Evolutionary conservation across 2,113 vertebrate species (phyloP).

Genomic region (Cinclus cinclus): DNA sequence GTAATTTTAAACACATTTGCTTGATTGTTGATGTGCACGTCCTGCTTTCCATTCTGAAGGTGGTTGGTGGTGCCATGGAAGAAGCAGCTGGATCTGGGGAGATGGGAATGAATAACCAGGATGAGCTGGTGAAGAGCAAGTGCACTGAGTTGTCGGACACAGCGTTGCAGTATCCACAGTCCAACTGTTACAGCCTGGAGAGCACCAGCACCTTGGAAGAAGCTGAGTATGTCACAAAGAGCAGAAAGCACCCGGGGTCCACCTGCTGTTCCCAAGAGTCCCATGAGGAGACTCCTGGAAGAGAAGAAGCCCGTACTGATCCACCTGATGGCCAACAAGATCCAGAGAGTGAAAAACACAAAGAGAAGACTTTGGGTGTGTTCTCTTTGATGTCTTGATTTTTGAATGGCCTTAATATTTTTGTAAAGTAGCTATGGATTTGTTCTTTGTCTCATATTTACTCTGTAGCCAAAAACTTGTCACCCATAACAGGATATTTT

Average conservation of each 20-base stretch:
- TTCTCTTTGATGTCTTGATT: not conserved
- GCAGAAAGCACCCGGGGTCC: conserved; percentile 59
- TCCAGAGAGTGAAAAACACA: conserved; percentile 76
- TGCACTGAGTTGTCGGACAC: conserved; percentile 35
- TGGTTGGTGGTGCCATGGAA: conserved; percentile 78
- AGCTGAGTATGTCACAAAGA: conserved; percentile 62
- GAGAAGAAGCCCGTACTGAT: conserved; percentile 85
- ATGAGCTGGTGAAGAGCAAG: conserved; percentile 71
- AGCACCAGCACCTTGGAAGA: not conserved
- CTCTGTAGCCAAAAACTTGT: not conserved
- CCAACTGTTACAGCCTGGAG: conserved; percentile 63
- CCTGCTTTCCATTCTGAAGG: conserved; percentile 47
- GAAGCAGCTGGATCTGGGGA: conserved; percentile 74
- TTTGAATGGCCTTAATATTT: not conserved
- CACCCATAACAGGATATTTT: not conserved
- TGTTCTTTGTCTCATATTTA: not conserved
- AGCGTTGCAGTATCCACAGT: conserved; percentile 70
- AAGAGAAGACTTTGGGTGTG: conserved; percentile 89
- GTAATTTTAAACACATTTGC: not conserved
- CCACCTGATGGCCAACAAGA: conserved; percentile 86
- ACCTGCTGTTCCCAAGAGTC: conserved; percentile 75
- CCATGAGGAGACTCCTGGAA: conserved; percentile 86
- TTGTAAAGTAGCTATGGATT: not conserved
- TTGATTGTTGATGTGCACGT: not conserved
- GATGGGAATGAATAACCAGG: conserved; percentile 74